A percentile compares a stretch with the other conserved stretches of the same genome.
These are phyloP conservation scores for Macroramphosus scolopax DNA, from an alignment of 2,797 vertebrate genomes.

Conservation along the genomic window DNA sequence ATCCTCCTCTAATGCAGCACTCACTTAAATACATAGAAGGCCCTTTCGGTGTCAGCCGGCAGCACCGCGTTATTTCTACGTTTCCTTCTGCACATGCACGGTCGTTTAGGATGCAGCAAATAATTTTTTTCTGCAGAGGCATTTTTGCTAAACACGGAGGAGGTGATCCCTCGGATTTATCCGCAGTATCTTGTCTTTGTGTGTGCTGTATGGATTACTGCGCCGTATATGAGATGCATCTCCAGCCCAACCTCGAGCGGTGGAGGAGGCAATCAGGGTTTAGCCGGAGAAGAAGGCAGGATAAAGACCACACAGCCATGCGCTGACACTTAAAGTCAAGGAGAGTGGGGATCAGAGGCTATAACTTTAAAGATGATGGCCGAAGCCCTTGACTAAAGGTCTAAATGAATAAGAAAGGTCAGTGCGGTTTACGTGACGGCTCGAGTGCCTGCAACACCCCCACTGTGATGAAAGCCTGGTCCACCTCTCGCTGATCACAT, in stretches of 20 bases:
- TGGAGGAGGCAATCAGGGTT: conserved; percentile 67
- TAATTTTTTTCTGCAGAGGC: conserved; percentile 49
- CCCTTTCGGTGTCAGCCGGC: conserved; percentile 33
- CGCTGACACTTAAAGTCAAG: conserved; percentile 70
- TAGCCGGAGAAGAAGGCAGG: conserved; percentile 62
- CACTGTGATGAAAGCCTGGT: conserved; percentile 60
- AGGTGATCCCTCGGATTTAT: conserved; percentile 61
- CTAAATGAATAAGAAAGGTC: conserved; percentile 78
- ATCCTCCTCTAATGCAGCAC: conserved; percentile 68
- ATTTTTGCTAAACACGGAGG: conserved; percentile 49
- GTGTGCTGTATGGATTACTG: conserved; percentile 59
- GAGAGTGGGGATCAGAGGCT: conserved; percentile 66
- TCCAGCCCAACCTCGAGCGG: conserved; percentile 53
- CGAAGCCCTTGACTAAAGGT: conserved; percentile 79
- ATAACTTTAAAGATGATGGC: conserved; percentile 77
- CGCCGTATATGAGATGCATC: conserved; percentile 66
- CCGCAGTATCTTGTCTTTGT: conserved; percentile 44
- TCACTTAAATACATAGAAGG: conserved; percentile 59
- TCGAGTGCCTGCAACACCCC: conserved; percentile 58
- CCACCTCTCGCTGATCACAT: conserved; percentile 29
- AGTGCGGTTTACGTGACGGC: conserved; percentile 69
- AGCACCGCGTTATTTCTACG: conserved; percentile 31
- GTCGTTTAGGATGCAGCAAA: conserved; percentile 6
- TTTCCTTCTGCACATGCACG: neutral
- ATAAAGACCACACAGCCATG: conserved; percentile 69